phyloP scores from a whole-genome alignment of 2,888 invertebrate genomes.

The Nezara viridula region DNA sequence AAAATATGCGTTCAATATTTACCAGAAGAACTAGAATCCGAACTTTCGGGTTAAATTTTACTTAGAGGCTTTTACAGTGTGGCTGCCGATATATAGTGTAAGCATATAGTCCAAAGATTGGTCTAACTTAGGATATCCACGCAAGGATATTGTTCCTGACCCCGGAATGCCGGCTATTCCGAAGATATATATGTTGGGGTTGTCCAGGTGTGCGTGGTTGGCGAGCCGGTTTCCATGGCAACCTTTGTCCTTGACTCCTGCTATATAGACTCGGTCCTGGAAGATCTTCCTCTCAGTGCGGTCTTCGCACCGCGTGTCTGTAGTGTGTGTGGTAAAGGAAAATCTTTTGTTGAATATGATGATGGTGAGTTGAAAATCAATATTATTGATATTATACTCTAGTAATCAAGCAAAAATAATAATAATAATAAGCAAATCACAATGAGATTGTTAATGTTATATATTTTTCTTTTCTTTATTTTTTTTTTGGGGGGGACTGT shows the following conservation, averaged over 20 bases:
- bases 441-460: no score
- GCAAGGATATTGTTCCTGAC: neutral
- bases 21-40: no score
- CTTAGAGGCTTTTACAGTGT: no score
- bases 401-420: no score
- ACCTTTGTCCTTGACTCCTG: slow-evolving; percentile 35
- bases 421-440: no score
- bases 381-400: neutral
- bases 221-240: slow-evolving; percentile 48
- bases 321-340: neutral
- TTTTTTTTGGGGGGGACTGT: no score
- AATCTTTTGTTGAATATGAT: neutral
- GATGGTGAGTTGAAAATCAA: neutral
- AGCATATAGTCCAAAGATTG: no score
- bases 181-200: neutral
- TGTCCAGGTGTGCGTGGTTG: slow-evolving; percentile 39
- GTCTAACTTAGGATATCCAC: neutral
- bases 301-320: slow-evolving; percentile 10
- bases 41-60: no score
- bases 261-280: slow-evolving; percentile 7
- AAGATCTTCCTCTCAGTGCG: slow-evolving; percentile 27
- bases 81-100: no score
- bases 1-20: no score
- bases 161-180: neutral
- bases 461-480: no score